Evolutionary conservation across 2,113 vertebrate genomes (phyloP).

Genomic region (Parotia lawesii): DNA sequence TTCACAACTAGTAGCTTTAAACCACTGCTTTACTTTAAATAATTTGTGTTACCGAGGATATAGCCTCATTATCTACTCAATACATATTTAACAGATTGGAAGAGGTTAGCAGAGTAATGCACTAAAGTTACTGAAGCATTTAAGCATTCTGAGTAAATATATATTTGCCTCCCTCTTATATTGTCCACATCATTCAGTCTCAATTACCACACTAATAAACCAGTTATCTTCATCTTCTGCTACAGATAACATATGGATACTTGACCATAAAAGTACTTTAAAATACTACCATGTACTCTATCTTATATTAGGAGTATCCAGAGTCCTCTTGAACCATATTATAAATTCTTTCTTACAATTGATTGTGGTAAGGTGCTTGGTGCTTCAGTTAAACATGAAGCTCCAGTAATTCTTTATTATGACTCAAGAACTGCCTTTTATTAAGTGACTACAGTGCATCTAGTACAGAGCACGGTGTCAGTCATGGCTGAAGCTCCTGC

Average conservation of each 20-base stretch:
- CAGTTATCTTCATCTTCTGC: neutral
- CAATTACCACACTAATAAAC: slow-evolving; percentile 50
- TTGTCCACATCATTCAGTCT: slow-evolving; percentile 13
- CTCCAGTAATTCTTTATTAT: neutral
- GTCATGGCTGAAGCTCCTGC: neutral
- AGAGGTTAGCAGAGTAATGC: slow-evolving; percentile 46
- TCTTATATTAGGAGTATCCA: neutral
- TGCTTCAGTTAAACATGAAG: neutral
- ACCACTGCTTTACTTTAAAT: slow-evolving; percentile 6
- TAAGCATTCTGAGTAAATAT: slow-evolving; percentile 53
- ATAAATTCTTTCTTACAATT: neutral
- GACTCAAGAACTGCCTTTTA: neutral
- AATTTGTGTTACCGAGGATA: neutral
- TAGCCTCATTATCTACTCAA: slow-evolving; percentile 32
- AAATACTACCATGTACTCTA: neutral
- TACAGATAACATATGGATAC: neutral
- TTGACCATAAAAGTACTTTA: slow-evolving; percentile 2
- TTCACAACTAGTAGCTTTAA: slow-evolving; percentile 15
- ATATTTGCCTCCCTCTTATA: slow-evolving; percentile 43
- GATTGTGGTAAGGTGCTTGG: neutral
- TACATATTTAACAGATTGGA: slow-evolving; percentile 45
- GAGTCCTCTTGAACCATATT: neutral
- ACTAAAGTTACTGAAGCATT: slow-evolving; percentile 46
- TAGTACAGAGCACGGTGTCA: neutral
- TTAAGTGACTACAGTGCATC: neutral